Evolutionary conservation across 2,797 vertebrate genomes (phyloP).

Genomic region (Hyperoplus immaculatus): DNA sequence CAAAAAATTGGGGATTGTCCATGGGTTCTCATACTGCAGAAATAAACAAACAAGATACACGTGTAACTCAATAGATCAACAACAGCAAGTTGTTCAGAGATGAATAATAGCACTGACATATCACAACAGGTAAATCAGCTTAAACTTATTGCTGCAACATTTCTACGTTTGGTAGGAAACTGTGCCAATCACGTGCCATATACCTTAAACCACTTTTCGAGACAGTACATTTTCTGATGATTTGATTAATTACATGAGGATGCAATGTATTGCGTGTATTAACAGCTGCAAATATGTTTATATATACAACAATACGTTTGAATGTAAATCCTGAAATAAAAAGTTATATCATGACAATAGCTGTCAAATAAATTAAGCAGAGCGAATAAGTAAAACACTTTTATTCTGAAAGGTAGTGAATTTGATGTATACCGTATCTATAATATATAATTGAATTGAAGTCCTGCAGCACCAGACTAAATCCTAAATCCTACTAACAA

Average conservation of each 20-base stretch:
- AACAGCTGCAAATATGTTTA: no score
- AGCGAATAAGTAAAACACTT: no score
- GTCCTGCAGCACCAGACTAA: no score
- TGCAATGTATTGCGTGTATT: no score
- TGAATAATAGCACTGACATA: fast-evolving
- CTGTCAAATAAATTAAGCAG: no score
- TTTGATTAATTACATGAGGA: not conserved
- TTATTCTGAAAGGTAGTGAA: no score
- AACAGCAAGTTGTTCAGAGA: not conserved
- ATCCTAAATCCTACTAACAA: no score
- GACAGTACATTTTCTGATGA: not conserved
- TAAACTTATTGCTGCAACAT: not conserved
- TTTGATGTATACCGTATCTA: no score
- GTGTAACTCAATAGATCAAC: not conserved
- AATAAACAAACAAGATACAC: not conserved
- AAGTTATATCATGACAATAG: not conserved
- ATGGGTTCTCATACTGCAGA: slow-evolving; percentile 96
- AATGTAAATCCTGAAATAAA: not conserved
- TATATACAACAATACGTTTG: no score
- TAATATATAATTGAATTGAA: no score
- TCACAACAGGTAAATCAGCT: not conserved
- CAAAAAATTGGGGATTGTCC: slow-evolving; percentile 96
- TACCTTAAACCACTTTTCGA: not conserved
- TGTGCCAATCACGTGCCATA: not conserved
- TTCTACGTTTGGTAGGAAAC: not conserved